These are phyloP conservation scores for Leptinotarsa haldemani DNA, from an alignment of 2,888 invertebrate genomes.

Conservation along the genomic window DNA sequence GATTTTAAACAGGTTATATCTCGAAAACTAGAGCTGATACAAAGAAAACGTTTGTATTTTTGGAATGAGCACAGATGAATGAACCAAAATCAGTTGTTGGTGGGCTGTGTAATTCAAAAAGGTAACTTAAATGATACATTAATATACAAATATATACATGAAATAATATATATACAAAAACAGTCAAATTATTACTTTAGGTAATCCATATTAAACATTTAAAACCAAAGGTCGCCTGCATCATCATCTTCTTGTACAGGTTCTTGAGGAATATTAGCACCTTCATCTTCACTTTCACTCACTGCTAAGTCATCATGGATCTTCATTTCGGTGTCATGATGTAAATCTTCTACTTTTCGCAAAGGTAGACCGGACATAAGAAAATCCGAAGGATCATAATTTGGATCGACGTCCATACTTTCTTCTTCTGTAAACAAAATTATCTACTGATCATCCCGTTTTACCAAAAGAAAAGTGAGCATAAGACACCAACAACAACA, in stretches of 20 bases:
- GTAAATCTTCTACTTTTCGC: slow-evolving; percentile 55
- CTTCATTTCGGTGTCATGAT: slow-evolving; percentile 67
- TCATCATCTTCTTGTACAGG: slow-evolving; percentile 65
- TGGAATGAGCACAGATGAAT: too few relatives aligned
- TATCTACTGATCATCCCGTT: neutral
- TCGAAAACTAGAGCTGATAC: too few relatives aligned
- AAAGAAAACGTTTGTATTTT: too few relatives aligned
- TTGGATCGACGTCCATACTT: slow-evolving; percentile 81
- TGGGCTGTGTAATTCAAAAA: neutral
- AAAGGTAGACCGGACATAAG: slow-evolving; percentile 69
- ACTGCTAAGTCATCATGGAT: slow-evolving; percentile 82
- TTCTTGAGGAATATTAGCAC: slow-evolving; percentile 45
- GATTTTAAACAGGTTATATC: too few relatives aligned
- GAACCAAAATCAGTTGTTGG: too few relatives aligned
- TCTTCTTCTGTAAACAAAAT: slow-evolving; percentile 71
- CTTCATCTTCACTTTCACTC: slow-evolving; percentile 81
- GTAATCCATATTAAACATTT: slow-evolving; percentile 47
- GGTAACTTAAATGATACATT: neutral
- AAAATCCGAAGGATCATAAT: slow-evolving; percentile 90
- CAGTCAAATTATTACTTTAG: neutral
- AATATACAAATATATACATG: neutral
- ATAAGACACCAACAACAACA: too few relatives aligned
- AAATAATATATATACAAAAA: neutral
- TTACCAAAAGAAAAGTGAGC: too few relatives aligned
- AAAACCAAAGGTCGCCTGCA: slow-evolving; percentile 72